These are phyloP conservation scores for Cyrtorhinus lividipennis DNA, from an alignment of 1,140 invertebrate species.

Conservation along the genomic window DNA sequence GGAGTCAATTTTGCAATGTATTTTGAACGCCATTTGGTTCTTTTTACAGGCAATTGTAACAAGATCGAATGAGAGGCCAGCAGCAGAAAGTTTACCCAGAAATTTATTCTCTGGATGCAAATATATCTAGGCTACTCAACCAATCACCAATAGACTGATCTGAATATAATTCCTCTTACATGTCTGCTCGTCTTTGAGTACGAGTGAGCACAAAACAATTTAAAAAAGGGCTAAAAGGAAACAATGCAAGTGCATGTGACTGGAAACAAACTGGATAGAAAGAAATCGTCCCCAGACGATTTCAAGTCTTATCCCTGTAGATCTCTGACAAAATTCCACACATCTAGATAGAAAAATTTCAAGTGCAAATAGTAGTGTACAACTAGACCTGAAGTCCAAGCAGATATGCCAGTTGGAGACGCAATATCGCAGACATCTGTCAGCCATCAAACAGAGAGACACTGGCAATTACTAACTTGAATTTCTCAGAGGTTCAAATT, in stretches of 20 bases:
- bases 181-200: too few species aligned
- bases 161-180: too few species aligned
- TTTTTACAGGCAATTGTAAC: too few species aligned
- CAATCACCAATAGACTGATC: too few species aligned
- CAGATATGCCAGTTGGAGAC: constrained; percentile 21
- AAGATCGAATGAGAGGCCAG: too few species aligned
- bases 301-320: not conserved
- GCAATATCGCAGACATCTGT: constrained; percentile 20
- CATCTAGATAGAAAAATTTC: not conserved
- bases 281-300: not conserved
- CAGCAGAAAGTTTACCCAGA: too few species aligned
- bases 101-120: too few species aligned
- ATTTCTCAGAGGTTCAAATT: too few species aligned
- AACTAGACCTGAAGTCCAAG: constrained; percentile 23
- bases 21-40: too few species aligned
- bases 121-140: too few species aligned
- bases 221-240: not conserved
- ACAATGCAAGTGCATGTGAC: not conserved
- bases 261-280: not conserved
- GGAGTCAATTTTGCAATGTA: too few species aligned
- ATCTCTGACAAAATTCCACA: not conserved
- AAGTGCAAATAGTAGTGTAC: constrained; percentile 15
- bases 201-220: constrained; percentile 8
- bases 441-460: constrained; percentile 10
- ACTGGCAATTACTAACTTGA: not conserved